These are phyloP conservation scores for Perizoma affinitatum DNA, from an alignment of 2,888 invertebrate species.

Conservation along the genomic window DNA sequence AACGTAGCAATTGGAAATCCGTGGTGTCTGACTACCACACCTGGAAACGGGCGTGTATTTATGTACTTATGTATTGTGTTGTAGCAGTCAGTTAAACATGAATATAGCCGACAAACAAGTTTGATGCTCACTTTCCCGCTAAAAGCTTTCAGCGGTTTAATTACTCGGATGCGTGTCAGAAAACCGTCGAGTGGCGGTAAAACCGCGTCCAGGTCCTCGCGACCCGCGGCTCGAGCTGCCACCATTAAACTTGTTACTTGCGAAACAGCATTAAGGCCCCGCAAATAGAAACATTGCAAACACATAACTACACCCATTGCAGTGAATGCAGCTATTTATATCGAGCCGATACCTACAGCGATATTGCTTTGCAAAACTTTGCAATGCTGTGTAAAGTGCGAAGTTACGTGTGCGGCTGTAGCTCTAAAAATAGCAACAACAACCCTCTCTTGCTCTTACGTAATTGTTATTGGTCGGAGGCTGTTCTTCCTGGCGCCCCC, in stretches of 20 bases:
- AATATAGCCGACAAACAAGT: conserved; percentile 45
- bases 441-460: conserved; percentile 63
- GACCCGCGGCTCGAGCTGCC: conserved; percentile 29
- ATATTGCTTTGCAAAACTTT: conserved; percentile 49
- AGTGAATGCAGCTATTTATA: conserved; percentile 57
- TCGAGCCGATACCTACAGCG: conserved; percentile 47
- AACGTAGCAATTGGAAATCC: too few relatives aligned
- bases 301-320: conserved; percentile 49
- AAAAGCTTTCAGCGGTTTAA: conserved; percentile 50
- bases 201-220: conserved; percentile 40
- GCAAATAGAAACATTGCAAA: conserved; percentile 64
- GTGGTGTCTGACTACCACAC: too few relatives aligned
- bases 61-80: conserved; percentile 8
- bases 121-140: conserved; percentile 33
- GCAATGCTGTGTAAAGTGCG: conserved; percentile 51
- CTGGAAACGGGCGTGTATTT: too few relatives aligned
- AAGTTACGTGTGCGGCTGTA: conserved; percentile 53
- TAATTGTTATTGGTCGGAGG: conserved; percentile 78
- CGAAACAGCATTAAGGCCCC: conserved; percentile 59
- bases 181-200: conserved; percentile 39
- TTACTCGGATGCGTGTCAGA: conserved; percentile 43
- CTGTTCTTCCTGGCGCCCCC: conserved; percentile 64
- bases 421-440: conserved; percentile 76
- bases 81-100: conserved; percentile 39
- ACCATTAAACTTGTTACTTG: conserved; percentile 58